Base-by-base conservation (phyloP, 2,797 vertebrate species). In the Pampus argenteus region DNA sequence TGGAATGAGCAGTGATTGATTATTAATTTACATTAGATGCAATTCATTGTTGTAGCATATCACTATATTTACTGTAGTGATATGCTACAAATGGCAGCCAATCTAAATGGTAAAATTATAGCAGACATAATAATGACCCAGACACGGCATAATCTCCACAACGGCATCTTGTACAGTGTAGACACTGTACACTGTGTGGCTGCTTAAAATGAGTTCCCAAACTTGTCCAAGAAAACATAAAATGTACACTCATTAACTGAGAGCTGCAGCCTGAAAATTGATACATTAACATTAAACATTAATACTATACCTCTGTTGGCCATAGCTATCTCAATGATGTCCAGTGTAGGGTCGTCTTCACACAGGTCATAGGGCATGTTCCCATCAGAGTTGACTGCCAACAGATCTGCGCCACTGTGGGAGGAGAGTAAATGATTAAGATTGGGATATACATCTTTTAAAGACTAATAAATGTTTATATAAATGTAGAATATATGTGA, bases 281-380 rank as follows among this genome's bases (percentile, higher is more conserved):
- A 6, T 44, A 3, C 10, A 13, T 36, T 34, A 36, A 36, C 11
- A 45, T 45, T 8, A 45, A 52, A 52, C 25, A 51, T 73, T 47
- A n/a, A 17, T 14, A 20, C 52, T 54, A 20, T 82, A 98, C 98
- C 98, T 94, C 96, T 95, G 89, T 98, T 98, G 17, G 97, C 97
- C 97, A 99, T 99, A 66, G 97, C 97, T 0, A 94, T 97, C 93
- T 99, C 98, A 15, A 99, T 99, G 89, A 99, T 96, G 91, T 99
- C 98, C 86, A 99, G 95, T 11, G 98, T 99, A 11, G 96, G 95
- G 82, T 99, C 97, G 28, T 99, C 98, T 82, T 99, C 98, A 68
- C 98, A 99, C 80, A 99, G 96, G 87, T 99, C 98, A 11, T 99
- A 99, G 0, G 97, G 98, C 98, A 99, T 99, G 91, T 99, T 98